Conservation (phyloP, 2,888 invertebrate species). For the Melinopterus prodromus region DNA sequence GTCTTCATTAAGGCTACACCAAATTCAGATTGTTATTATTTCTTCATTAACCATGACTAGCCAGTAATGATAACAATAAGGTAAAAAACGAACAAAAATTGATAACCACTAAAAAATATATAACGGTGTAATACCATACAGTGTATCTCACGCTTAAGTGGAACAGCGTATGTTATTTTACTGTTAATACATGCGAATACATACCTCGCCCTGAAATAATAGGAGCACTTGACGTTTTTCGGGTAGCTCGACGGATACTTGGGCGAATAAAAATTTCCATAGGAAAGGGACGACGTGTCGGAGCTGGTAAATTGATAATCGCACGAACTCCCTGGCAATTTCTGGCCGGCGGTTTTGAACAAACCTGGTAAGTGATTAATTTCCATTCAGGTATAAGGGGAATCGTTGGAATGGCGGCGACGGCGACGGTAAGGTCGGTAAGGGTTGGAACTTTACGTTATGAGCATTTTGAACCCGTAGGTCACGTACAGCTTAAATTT, state of each 20-base stretch:
- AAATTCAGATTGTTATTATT: too few relatives aligned
- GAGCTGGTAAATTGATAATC: slow-evolving; percentile 86
- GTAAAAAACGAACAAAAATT: neutral
- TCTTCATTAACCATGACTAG: too few relatives aligned
- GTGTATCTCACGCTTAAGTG: neutral
- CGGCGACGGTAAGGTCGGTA: too few relatives aligned
- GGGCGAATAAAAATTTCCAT: slow-evolving; percentile 89
- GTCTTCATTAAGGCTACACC: too few relatives aligned
- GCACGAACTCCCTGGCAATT: slow-evolving; percentile 80
- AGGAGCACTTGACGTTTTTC: slow-evolving; percentile 88
- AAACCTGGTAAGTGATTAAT: slow-evolving; percentile 67
- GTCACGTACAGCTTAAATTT: too few relatives aligned
- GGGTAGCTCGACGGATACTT: slow-evolving; percentile 96
- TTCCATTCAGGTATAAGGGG: too few relatives aligned
- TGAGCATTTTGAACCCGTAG: too few relatives aligned
- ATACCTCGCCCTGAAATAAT: slow-evolving; percentile 88
- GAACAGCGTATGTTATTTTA: neutral
- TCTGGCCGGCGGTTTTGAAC: slow-evolving; percentile 83
- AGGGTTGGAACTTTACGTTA: too few relatives aligned
- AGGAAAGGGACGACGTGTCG: slow-evolving; percentile 71
- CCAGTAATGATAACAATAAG: too few relatives aligned
- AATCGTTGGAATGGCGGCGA: too few relatives aligned
- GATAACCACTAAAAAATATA: neutral
- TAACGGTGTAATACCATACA: neutral
- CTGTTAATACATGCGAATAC: neutral